Evolutionary conservation across 2,797 vertebrate genomes (phyloP), one percentile per base, ranked within the genome.

Genomic region (Paratrypauchen microcephalus): DNA sequence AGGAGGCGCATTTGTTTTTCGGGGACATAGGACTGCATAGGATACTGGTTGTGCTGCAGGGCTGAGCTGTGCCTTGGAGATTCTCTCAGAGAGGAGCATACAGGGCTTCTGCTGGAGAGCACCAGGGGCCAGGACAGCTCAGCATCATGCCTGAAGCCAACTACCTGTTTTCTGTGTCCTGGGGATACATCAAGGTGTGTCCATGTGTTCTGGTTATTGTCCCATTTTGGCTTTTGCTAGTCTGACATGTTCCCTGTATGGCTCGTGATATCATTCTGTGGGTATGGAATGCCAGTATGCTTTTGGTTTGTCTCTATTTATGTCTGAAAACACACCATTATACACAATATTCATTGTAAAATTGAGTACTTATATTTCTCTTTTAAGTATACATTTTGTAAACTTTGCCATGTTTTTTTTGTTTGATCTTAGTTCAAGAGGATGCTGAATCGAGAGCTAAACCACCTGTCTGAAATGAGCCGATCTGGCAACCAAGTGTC

Each of bases 401-500:
- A 76, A 47, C 32, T 66, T 1, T 54, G 65, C 18, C 9, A 0
- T 70, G 11, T 75, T 64, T 62, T 60, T 3, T 79, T 8, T 73
- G 12, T 77, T 4, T 66, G 1, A 23, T 70, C 81, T 70, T 93
- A 99, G 97, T 99, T 99, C 94, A 99, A 99, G 92, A 41, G 39
- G 39, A 41, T 41, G 39, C 39, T 13, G 92, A 99, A 96, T 88
- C 94, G 97, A 81, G 98, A 99, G 89, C 94, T 99, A 80, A 99
- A 95, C 68, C 98, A 99, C 90, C 94, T 99, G 89, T 99, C 98
- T 21, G 97, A 99, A 91, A 99, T 97, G 96, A 99, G 97, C 90
- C 95, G 97, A 75, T 99, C 98, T 8, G 98, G 97, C 76, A 99
- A 98, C 92, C 97, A 99, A 88, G 98, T 99, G 91, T 99, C 98